Evolutionary conservation across 2,888 invertebrate genomes (phyloP), one percentile per base, ranked within the genome.

Genomic region (Lasioglossum malachurum): DNA sequence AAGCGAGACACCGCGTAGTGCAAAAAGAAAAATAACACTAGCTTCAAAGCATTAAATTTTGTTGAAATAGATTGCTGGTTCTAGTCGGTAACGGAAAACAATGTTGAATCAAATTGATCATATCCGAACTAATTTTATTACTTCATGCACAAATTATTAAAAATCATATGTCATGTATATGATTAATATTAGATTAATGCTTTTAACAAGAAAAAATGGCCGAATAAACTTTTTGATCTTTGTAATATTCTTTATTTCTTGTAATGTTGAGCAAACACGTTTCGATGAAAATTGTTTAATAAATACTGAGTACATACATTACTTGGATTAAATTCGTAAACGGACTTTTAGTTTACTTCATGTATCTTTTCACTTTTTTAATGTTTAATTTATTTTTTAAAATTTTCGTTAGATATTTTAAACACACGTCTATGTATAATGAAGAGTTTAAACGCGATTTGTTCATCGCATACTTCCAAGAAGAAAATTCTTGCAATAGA

Each of bases 141-240:
- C 64, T 72, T 77, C 67, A 60, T 67, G 73, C 41, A 73, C 16
- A 80, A 81, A 46, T 88, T 77, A 86, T 83, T 81, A 80, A 83
- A 82, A 53, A 77, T 81, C 75, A 78, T 44, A 44, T 72, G 64
- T 78, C 75, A 71, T 78, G 41, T 75, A 46, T 83, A 75, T 73
- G 53, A 85, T 44, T 85, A 69, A n/a, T 76, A 73, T 77, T 82
- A 78, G 64, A 76, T 46, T 73, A 44, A 79, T 73, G 84, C 79
- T 83, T 83, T 78, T 84, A 86, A 84, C 80, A 80, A 84, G 19
- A 80, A 74, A 44, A 82, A 46, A 53, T 79, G 71, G 79, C 86
- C 81, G 73, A 87, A 85, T 85, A 82, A 86, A 85, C 77, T 67
- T 87, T 82, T 82, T 80, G 77, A 85, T 81, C 82, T 86, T 86